These are phyloP conservation scores for Stenichneumon culpator DNA, from an alignment of 2,888 invertebrate species.

Conservation along the genomic window DNA sequence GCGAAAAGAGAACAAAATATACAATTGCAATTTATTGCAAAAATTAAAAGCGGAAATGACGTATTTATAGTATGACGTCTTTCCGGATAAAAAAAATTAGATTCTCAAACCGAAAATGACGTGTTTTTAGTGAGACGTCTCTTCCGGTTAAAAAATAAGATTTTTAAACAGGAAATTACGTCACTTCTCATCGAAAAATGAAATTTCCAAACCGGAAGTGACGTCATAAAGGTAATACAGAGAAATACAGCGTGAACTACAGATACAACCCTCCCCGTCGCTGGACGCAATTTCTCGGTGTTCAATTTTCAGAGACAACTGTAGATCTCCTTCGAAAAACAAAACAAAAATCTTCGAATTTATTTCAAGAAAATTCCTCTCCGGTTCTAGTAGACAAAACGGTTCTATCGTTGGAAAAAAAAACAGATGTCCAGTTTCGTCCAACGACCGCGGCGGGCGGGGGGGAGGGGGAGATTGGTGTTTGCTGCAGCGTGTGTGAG, in stretches of 20 bases:
- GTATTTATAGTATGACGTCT: too few species aligned
- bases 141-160: too few species aligned
- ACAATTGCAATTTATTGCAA: too few species aligned
- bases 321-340: too few species aligned
- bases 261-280: neutral
- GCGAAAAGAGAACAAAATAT: too few species aligned
- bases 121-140: too few species aligned
- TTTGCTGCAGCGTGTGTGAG: conserved; percentile 14
- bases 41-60: too few species aligned
- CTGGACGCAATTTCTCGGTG: neutral
- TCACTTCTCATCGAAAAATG: too few species aligned
- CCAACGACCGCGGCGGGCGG: neutral
- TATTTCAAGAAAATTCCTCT: neutral
- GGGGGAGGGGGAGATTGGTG: neutral
- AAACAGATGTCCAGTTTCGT: conserved; percentile 52
- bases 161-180: too few species aligned
- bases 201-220: too few species aligned
- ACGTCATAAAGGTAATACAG: neutral
- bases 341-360: neutral
- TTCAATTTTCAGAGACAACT: neutral
- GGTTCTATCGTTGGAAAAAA: neutral
- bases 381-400: neutral
- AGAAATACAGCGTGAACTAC: neutral
- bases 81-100: too few species aligned
- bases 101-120: too few species aligned